Percentiles rank a stretch among this genome's conserved stretches.
These are phyloP conservation scores for Eutolmus rufibarbis DNA, from an alignment of 2,888 invertebrate genomes.

Conservation along the genomic window DNA sequence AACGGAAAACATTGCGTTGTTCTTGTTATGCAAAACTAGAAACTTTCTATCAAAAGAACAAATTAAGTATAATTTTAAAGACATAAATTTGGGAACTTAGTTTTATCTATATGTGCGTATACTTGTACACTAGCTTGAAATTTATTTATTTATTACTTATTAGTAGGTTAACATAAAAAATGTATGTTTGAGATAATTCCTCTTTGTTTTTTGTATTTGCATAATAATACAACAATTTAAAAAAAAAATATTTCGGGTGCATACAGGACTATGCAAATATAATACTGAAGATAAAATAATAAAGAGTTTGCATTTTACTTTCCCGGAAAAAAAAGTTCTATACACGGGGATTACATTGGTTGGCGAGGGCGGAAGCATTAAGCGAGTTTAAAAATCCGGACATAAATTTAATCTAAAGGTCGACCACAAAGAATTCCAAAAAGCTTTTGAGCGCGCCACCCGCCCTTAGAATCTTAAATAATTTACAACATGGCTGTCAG, in stretches of 20 bases:
- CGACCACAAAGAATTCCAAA: background rate
- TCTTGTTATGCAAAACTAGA: too few relatives aligned
- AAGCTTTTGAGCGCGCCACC: background rate
- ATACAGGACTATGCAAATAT: background rate
- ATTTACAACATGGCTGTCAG: conserved; percentile 22
- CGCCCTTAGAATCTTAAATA: conserved; percentile 11
- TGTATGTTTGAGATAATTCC: too few relatives aligned
- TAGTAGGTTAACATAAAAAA: too few relatives aligned
- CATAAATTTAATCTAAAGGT: background rate
- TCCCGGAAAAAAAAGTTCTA: background rate
- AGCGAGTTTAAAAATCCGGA: background rate
- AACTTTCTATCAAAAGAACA: too few relatives aligned
- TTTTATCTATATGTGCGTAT: too few relatives aligned
- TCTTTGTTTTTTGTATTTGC: too few relatives aligned
- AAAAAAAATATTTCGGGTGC: background rate
- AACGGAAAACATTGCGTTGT: too few relatives aligned
- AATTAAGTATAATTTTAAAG: too few relatives aligned
- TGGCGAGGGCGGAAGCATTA: background rate
- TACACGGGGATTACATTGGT: background rate
- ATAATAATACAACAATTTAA: background rate
- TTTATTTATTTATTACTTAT: too few relatives aligned
- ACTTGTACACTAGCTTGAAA: too few relatives aligned
- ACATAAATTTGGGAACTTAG: too few relatives aligned
- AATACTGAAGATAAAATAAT: background rate
- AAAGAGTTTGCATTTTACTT: background rate